phyloP scores from a whole-genome alignment of 2,797 vertebrate genomes.

The Borostomias antarcticus region DNA sequence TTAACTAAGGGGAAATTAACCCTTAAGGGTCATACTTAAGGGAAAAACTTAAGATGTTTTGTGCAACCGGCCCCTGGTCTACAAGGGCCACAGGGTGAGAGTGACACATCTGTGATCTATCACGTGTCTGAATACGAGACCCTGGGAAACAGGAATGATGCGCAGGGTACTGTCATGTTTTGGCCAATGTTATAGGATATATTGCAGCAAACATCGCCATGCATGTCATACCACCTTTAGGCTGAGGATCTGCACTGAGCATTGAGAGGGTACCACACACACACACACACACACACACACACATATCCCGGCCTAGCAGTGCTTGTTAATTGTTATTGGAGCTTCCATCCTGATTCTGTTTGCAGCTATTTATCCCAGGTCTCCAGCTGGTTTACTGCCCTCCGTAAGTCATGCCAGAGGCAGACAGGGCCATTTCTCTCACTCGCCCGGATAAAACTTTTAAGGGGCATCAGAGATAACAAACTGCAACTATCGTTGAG shows the following conservation, averaged over 20 bases:
- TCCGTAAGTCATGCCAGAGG: slow-evolving; percentile 64
- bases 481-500: slow-evolving; percentile 62
- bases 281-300: not conserved
- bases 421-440: slow-evolving; percentile 69
- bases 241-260: not conserved
- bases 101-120: no score
- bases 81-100: no score
- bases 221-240: no score
- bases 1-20: no score
- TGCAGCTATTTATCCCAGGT: slow-evolving; percentile 65
- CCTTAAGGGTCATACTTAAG: no score
- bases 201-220: no score
- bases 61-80: no score
- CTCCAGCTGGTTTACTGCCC: slow-evolving; percentile 71
- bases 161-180: no score
- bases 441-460: slow-evolving; percentile 72
- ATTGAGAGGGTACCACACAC: not conserved
- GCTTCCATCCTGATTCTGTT: slow-evolving; percentile 57
- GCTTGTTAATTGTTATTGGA: slow-evolving; percentile 64
- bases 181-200: no score
- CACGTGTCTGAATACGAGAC: no score
- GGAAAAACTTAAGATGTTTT: no score
- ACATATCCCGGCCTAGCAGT: slow-evolving; percentile 12
- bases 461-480: slow-evolving; percentile 68
- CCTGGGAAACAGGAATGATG: no score